Base-by-base conservation (phyloP, 2,888 invertebrate species). In the Apeira syringaria region DNA sequence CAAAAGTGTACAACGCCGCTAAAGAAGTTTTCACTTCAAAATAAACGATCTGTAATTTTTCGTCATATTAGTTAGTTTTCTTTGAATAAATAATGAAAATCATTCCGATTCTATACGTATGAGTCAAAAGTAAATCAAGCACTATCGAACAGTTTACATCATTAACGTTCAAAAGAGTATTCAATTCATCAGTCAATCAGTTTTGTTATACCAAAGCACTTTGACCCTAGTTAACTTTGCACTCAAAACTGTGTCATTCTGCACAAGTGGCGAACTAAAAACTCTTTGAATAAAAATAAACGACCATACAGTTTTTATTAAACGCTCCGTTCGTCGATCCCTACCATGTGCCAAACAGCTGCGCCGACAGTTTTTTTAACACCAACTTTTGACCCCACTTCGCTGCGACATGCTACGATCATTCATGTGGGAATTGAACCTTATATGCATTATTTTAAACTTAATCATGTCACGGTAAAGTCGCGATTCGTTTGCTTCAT, bases 381-480 rank as follows among this genome's bases (percentile, higher is more conserved):
- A 74, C 76, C 70, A 77, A 86, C 82, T 82, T 86, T 78, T 87
- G 86, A 87, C 86, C 86, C 86, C 86, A 78, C 85, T 81, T 78
- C 74, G 73, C 71, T 67, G 59, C 79, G 79, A 86, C 84, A 81
- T 73, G 73, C 71, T 67, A 59, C 79, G 79, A 86, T 85, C 82
- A 78, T 73, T 86, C 87, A 85, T 87, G 80, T 84, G 87, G 83
- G 86, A 87, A 87, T 82, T 71, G 68, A 64, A 68, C 59, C 56
- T 53, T 67, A 56, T 60, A 52, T 67, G 12, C 12, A 7, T 68
- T 75, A 75, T 77, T 77, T 76, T 59, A 67, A 71, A 68, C 76
- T 65, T 74, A 74, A 68, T 56, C 32, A 30, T 55, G 50, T 46
- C 30, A 33, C 13, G 27, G 49, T 67, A 78, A 55, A 68, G 68